phyloP scores from a whole-genome alignment of 2,797 vertebrate genomes.

The Chaetodon trifasciatus region DNA sequence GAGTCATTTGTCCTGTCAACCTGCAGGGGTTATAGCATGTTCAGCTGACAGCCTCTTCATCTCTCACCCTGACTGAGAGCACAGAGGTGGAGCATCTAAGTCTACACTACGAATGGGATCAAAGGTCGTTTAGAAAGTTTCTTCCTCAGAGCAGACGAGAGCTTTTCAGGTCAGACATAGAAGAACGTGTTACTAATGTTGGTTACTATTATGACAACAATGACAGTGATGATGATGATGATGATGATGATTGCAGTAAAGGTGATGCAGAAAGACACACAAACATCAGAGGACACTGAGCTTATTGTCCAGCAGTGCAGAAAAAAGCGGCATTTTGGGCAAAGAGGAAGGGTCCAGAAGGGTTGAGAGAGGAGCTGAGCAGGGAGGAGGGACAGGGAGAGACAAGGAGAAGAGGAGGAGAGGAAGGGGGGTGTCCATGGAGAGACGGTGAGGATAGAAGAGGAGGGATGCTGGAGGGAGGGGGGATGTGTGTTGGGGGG shows the following conservation, averaged over 20 bases:
- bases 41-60: background rate
- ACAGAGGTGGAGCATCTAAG: background rate
- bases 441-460: background rate
- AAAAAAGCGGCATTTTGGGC: slow-evolving; percentile 44
- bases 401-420: background rate
- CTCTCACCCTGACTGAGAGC: background rate
- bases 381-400: background rate
- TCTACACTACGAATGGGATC: too few relatives aligned
- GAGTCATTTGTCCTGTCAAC: too few relatives aligned
- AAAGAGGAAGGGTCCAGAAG: background rate
- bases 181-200: slow-evolving; percentile 9
- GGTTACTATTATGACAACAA: background rate
- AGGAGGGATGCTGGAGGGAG: slow-evolving; percentile 19
- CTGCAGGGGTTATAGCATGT: too few relatives aligned
- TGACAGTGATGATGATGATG: slow-evolving; percentile 25
- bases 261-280: background rate
- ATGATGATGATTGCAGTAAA: background rate
- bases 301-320: slow-evolving; percentile 63
- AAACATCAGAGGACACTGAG: slow-evolving; percentile 31
- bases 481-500: slow-evolving; percentile 10
- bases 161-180: background rate
- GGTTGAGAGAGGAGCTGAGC: background rate
- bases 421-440: background rate
- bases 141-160: too few relatives aligned
- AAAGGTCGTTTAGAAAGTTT: background rate